Evolutionary conservation across 2,888 invertebrate species (phyloP).

Genomic region (Antitype chi): DNA sequence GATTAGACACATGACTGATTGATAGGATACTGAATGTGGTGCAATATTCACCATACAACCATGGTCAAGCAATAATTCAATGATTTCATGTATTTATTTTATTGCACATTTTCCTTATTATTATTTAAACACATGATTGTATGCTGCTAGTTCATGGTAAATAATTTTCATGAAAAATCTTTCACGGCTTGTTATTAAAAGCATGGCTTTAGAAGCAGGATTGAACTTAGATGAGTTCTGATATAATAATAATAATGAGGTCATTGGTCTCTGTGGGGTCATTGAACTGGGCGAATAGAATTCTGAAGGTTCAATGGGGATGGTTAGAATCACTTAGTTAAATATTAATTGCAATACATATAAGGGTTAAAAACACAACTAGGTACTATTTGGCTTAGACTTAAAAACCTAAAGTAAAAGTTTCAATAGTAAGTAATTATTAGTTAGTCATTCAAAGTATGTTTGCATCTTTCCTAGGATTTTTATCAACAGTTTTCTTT

Average conservation of each 20-base stretch:
- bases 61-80: slow-evolving; percentile 3
- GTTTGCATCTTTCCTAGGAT: not conserved
- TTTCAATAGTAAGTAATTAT: too few species aligned
- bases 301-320: slow-evolving; percentile 34
- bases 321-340: slow-evolving; percentile 7
- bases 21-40: not conserved
- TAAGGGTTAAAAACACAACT: not conserved
- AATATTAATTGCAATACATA: not conserved
- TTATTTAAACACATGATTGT: not conserved
- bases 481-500: slow-evolving; percentile 2
- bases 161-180: slow-evolving; percentile 3
- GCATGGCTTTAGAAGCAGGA: slow-evolving; percentile 4
- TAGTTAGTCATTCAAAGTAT: not conserved
- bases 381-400: not conserved
- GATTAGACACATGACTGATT: not conserved
- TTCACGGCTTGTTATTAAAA: slow-evolving; percentile 13
- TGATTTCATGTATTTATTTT: slow-evolving; percentile 13
- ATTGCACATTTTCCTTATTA: slow-evolving; percentile 35
- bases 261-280: slow-evolving; percentile 71
- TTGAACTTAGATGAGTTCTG: slow-evolving; percentile 57
- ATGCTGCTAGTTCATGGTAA: not conserved
- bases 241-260: slow-evolving; percentile 67
- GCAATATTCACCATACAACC: not conserved
- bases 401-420: too few species aligned
- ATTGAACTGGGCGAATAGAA: slow-evolving; percentile 68